These are phyloP conservation scores for Tachuris rubrigastra DNA, from an alignment of 2,113 vertebrate genomes.

Conservation along the genomic window DNA sequence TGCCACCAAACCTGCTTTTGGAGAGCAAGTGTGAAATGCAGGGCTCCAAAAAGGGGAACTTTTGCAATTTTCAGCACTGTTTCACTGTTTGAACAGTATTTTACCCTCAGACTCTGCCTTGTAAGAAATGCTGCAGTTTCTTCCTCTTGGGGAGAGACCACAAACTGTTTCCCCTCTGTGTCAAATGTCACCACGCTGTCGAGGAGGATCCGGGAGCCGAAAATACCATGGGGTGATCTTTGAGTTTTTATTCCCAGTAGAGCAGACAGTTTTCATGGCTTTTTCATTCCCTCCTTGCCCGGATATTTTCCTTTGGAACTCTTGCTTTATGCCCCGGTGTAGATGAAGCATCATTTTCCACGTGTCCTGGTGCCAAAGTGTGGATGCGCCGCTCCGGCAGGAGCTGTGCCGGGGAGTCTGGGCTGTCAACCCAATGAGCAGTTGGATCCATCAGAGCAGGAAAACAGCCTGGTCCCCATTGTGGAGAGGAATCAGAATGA, in stretches of 20 bases:
- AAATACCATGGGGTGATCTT: not conserved
- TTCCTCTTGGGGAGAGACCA: not conserved
- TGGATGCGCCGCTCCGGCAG: not conserved
- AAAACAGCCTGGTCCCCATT: constrained; percentile 14
- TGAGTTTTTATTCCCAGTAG: not conserved
- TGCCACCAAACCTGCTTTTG: not conserved
- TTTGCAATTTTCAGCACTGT: not conserved
- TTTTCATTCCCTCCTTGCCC: not conserved
- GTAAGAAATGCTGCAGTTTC: not conserved
- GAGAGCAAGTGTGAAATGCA: not conserved
- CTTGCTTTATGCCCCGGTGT: not conserved
- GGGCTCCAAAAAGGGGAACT: not conserved
- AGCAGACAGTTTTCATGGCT: not conserved
- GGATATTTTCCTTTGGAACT: constrained; percentile 12
- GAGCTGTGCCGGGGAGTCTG: not conserved
- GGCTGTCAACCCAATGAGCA: not conserved
- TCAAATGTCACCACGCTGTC: not conserved
- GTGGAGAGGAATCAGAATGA: constrained; percentile 10
- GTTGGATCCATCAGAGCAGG: not conserved
- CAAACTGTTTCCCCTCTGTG: not conserved
- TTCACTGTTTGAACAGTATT: not conserved
- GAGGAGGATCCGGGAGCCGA: not conserved
- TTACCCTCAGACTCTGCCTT: not conserved
- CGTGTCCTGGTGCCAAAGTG: not conserved
- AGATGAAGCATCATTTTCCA: constrained; percentile 26